Evolutionary conservation across 2,888 invertebrate species (phyloP).

Genomic region (Pollenia angustigena): DNA sequence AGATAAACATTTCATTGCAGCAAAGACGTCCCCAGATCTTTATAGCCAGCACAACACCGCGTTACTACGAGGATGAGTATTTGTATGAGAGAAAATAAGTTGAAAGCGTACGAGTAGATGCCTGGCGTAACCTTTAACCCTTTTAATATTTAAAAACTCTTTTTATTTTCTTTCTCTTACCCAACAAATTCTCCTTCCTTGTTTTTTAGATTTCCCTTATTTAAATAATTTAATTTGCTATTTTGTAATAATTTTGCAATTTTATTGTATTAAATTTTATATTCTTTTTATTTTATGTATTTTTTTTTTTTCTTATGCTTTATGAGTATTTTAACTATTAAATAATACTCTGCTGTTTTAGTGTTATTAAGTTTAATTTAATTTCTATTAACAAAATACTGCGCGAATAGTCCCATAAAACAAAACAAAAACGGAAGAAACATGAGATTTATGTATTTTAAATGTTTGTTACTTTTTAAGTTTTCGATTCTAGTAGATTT

Average conservation of each 20-base stretch:
- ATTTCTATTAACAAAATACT: constrained; percentile 66
- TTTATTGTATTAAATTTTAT: constrained; percentile 60
- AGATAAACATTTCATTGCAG: constrained; percentile 93
- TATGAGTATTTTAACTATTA: constrained; percentile 44
- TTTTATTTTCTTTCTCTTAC: background rate
- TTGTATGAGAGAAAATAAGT: constrained; percentile 81
- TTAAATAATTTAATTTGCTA: constrained; percentile 1
- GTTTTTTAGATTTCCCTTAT: background rate
- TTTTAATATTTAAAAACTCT: background rate
- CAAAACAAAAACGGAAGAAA: constrained; percentile 45
- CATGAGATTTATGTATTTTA: constrained; percentile 62
- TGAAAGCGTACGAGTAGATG: background rate
- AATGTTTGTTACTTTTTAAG: constrained; percentile 57
- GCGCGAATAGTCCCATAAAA: constrained; percentile 71
- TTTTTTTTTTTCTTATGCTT: constrained; percentile 56
- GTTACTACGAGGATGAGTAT: constrained; percentile 84
- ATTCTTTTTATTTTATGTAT: constrained; percentile 47
- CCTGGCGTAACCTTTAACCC: constrained; percentile 22
- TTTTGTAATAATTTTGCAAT: constrained; percentile 29
- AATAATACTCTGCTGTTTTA: constrained; percentile 55
- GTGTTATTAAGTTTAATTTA: constrained; percentile 71
- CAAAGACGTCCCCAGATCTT: constrained; percentile 89
- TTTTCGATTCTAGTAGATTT: constrained; percentile 67
- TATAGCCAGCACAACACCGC: constrained; percentile 83
- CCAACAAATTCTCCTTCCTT: background rate